Base-by-base conservation (phyloP, 2,797 vertebrate genomes). In the Leuciscus waleckii region DNA sequence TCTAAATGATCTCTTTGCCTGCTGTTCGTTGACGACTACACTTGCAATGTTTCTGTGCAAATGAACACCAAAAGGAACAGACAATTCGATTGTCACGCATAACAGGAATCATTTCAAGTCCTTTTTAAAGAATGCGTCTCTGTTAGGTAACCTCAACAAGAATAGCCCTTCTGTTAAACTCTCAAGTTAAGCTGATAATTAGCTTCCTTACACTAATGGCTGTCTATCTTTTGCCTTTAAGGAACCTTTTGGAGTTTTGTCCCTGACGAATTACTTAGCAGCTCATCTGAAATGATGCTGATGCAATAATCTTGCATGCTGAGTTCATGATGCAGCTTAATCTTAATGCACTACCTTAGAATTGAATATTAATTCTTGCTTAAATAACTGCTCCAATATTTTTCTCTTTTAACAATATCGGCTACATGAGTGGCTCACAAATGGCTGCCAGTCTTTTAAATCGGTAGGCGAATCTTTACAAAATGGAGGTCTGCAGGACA, bases 401-500 rank as follows among this genome's bases (percentile, higher is more conserved):
- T 69, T 29, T 29, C 29, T 74, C 16, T 26, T 29, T 32, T 37
- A 35, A 70, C 39, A 69, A 35, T 65, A 51, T 65, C 7, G 3
- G 26, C 2, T 73, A 79, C 4, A 79, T 73, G 23, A 61, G 21
- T 78, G 68, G 10, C 65, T 71, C 69, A 88, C 79, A 90, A 92
- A 92, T 91, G 91, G 90, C 90, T 91, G 88, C 89, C 82, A 82
- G 80, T 43, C 65, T 74, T 87, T 84, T 75, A 78, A 85, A 79
- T 76, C 46, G 23, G 83, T 81, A 56, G 73, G 54, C 19, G 32
- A 73, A 82, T 88, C 65, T 70, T 81, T 84, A 89, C 90, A 91
- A 91, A 91, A 92, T 91, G 90, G 90, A 89, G 87, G 90, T 87
- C 88, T 82, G 78, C 32, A 83, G 35, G 71, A 83, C 73, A 74